These are phyloP conservation scores for Sebastes aleutianus DNA, from an alignment of 2,797 vertebrate species.

Conservation along the genomic window DNA sequence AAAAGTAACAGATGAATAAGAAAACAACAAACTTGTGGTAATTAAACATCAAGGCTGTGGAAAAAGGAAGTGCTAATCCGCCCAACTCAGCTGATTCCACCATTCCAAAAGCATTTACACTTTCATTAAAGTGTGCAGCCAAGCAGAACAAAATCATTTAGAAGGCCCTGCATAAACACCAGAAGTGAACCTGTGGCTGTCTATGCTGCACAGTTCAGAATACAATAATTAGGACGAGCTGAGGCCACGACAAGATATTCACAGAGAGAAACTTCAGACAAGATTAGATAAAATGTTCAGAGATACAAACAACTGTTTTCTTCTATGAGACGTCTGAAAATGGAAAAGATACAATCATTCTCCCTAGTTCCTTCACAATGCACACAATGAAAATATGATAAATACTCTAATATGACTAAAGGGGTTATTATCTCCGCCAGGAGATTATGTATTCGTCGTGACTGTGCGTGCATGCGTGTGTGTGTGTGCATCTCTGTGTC, in stretches of 20 bases:
- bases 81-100: constrained; percentile 77
- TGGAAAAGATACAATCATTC: neutral
- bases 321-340: neutral
- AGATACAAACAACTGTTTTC: constrained; percentile 12
- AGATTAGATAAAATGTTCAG: constrained; percentile 27
- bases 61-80: constrained; percentile 79
- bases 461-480: neutral
- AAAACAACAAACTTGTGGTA: constrained; percentile 81
- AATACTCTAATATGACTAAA: neutral
- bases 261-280: constrained; percentile 30
- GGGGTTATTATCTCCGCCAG: neutral
- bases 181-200: constrained; percentile 72
- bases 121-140: constrained; percentile 86
- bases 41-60: constrained; percentile 83
- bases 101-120: constrained; percentile 83
- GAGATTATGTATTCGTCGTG: neutral
- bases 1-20: constrained; percentile 65
- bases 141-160: constrained; percentile 82
- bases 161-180: constrained; percentile 73
- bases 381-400: neutral
- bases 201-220: constrained; percentile 57
- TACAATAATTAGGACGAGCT: constrained; percentile 70
- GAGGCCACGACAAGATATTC: constrained; percentile 47
- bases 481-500: neutral
- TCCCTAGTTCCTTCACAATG: neutral